These are phyloP conservation scores for Microplitis manilae DNA, from an alignment of 2,888 invertebrate genomes.

Conservation along the genomic window DNA sequence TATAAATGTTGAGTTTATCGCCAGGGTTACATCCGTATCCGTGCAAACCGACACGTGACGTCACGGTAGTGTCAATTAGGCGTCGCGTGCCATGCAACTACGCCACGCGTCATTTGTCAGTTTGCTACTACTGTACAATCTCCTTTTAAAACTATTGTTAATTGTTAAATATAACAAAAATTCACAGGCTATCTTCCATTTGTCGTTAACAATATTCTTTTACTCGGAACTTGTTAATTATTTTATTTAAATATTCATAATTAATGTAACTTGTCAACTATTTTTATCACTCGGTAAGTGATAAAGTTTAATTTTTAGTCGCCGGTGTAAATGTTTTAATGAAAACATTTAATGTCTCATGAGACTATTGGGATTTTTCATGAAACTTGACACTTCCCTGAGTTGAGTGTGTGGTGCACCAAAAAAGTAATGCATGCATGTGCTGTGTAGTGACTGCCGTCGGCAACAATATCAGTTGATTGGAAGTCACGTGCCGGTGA, in stretches of 20 bases:
- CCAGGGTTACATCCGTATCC: constrained; percentile 49
- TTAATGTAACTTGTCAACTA: neutral
- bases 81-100: constrained; percentile 67
- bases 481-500: constrained; percentile 67
- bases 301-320: too few relatives aligned
- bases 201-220: neutral
- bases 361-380: constrained; percentile 26
- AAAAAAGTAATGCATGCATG: constrained; percentile 6
- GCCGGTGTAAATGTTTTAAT: too few relatives aligned
- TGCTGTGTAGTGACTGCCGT: neutral
- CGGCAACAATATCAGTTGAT: constrained; percentile 60
- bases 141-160: neutral
- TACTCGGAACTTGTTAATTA: too few relatives aligned
- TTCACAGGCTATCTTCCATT: neutral
- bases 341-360: neutral
- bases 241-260: too few relatives aligned
- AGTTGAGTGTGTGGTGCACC: constrained; percentile 14
- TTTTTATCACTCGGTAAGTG: neutral
- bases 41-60: constrained; percentile 66
- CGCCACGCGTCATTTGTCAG: constrained; percentile 70
- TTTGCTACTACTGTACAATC: neutral
- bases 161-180: neutral
- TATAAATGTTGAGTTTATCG: constrained; percentile 35
- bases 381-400: neutral
- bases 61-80: constrained; percentile 71